Conservation (phyloP, 64 coral and sea anemone species). For the Montipora foliosa region DNA sequence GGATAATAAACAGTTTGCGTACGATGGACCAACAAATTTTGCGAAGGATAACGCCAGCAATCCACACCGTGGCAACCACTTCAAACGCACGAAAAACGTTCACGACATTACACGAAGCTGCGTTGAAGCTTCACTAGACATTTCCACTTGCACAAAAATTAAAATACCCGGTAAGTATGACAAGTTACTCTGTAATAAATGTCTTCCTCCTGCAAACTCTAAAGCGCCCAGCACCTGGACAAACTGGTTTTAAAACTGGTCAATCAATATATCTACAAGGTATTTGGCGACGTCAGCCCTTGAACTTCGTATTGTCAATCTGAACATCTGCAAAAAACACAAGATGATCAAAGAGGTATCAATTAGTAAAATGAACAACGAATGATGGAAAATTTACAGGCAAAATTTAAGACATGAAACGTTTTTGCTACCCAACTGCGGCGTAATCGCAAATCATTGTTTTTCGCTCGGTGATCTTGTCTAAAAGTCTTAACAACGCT, state of each 20-base stretch:
- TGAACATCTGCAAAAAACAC: constrained; percentile 75
- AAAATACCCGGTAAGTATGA: background rate
- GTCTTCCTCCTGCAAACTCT: too few species aligned
- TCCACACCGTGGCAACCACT: too few species aligned
- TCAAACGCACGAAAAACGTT: background rate
- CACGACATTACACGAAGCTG: background rate
- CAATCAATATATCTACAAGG: constrained; percentile 64
- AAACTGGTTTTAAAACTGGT: constrained; percentile 73
- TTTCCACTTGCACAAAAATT: background rate
- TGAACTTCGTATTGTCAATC: constrained; percentile 86
- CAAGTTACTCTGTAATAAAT: background rate
- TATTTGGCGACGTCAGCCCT: constrained; percentile 56
- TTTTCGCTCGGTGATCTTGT: too few species aligned
- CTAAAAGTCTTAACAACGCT: too few species aligned
- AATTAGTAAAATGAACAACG: too few species aligned
- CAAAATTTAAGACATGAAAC: too few species aligned
- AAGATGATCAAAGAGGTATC: background rate
- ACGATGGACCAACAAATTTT: background rate
- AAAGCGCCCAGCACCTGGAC: background rate
- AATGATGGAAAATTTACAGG: too few species aligned
- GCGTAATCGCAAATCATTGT: too few species aligned
- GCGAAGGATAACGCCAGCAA: too few species aligned
- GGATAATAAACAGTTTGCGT: background rate
- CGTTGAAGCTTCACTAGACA: background rate
- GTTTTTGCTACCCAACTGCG: too few species aligned